Base-by-base conservation (phyloP, 2,888 invertebrate genomes). In the Cerceris ruficornis region DNA sequence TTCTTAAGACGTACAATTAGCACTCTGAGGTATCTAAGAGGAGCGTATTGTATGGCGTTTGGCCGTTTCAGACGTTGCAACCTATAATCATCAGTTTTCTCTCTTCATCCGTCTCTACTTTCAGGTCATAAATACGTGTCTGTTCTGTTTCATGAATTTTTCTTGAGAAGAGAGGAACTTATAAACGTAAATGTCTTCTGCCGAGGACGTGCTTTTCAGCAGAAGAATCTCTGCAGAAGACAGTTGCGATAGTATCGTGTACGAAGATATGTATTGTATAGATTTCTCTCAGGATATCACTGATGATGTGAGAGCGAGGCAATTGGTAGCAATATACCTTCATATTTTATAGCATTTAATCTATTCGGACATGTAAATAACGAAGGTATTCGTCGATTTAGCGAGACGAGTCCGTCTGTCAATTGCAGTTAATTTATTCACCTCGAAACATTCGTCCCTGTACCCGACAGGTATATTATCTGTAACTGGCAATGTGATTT, bases 401-500 rank as follows among this genome's bases (percentile, higher is more conserved):
- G 42, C 14, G 55, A 64, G 28, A 69, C 15, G 66, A 73, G 28
- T 55, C 66, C 65, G 17, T 73, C 58, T 84, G 84, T 84, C 83
- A 84, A 84, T 84, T 81, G 81, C 79, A 70, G 69, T 69, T 70
- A 82, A 69, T 77, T 81, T 59, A 66, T n/a, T 50, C 74, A 69
- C 69, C 65, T 69, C 60, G 70, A 68, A 65, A 49, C 54, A 57
- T 49, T 65, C 50, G 62, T 76, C 68, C 57, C 69, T 69, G 69
- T 76, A 82, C 58, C 80, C 58, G 50, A 55, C 82, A 75, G 61
- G 61, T 68, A 66, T 69, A 41, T 49, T 65, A 71, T 69, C 61
- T 67, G 78, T 67, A 74, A 65, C 62, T 68, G 75, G 60, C 76
- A 66, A 64, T 70, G 82, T 64, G 77, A 75, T 54, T 77, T 64